These are phyloP conservation scores for Lasioglossum lativentre DNA, from an alignment of 2,888 invertebrate species.

Conservation along the genomic window DNA sequence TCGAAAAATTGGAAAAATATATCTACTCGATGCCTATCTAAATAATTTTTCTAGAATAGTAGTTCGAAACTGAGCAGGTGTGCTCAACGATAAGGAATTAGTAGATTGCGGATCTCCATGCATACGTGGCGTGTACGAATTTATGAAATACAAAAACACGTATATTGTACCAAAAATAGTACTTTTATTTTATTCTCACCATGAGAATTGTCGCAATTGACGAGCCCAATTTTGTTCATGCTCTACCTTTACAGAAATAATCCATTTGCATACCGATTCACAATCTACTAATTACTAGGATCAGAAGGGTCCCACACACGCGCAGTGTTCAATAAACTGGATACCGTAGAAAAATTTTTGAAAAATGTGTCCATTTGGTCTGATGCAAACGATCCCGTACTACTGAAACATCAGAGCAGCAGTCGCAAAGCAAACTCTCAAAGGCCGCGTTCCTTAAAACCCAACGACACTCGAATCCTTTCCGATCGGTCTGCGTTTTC, in stretches of 20 bases:
- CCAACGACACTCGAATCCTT: conserved; percentile 24
- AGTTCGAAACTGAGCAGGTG: neutral
- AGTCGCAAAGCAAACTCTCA: neutral
- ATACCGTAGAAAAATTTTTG: neutral
- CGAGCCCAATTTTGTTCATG: neutral
- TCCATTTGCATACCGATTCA: neutral
- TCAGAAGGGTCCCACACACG: neutral
- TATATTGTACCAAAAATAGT: neutral
- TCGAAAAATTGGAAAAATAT: neutral
- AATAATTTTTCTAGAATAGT: neutral
- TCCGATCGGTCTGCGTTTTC: neutral
- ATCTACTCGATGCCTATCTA: neutral
- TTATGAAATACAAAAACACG: neutral
- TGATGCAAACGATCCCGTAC: neutral
- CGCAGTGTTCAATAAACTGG: neutral
- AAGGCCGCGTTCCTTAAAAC: neutral
- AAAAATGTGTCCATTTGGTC: neutral
- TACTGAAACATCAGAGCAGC: neutral
- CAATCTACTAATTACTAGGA: neutral
- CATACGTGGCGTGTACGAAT: neutral
- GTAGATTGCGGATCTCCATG: neutral
- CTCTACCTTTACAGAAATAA: neutral
- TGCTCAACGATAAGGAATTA: neutral
- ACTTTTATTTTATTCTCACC: neutral
- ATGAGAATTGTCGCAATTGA: neutral